phyloP scores from a whole-genome alignment of 2,797 vertebrate species.

The Urosaurus nigricauda region DNA sequence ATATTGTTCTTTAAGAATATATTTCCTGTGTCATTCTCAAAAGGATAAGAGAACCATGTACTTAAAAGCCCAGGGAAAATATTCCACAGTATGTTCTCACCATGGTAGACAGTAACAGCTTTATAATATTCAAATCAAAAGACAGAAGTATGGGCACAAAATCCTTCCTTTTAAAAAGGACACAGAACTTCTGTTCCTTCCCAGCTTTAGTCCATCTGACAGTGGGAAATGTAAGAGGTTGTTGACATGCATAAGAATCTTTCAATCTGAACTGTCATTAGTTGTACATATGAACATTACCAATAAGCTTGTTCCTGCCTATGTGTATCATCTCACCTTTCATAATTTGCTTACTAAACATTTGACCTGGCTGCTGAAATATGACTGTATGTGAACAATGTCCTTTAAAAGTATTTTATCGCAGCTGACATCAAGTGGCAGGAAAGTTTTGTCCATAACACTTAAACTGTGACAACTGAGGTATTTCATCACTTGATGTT shows the following conservation, averaged over 20 bases:
- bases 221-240: too few relatives aligned
- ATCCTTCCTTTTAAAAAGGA: background rate
- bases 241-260: too few relatives aligned
- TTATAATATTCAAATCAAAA: background rate
- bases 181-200: background rate
- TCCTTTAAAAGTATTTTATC: background rate
- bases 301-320: too few relatives aligned
- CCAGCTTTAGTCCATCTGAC: background rate
- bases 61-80: background rate
- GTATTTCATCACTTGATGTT: background rate
- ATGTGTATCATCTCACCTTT: too few relatives aligned
- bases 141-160: background rate
- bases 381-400: background rate
- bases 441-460: background rate
- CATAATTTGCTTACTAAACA: background rate
- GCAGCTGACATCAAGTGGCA: background rate
- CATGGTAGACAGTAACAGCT: background rate
- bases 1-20: background rate
- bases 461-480: background rate
- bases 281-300: too few relatives aligned
- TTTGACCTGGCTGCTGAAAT: background rate
- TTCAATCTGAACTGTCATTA: too few relatives aligned
- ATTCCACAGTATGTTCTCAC: background rate
- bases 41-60: background rate
- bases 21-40: background rate